Percentiles rank a stretch among this genome's conserved stretches.
Evolutionary conservation across 2,113 vertebrate genomes (phyloP).

Genomic region (Cynoglossus semilaevis): DNA sequence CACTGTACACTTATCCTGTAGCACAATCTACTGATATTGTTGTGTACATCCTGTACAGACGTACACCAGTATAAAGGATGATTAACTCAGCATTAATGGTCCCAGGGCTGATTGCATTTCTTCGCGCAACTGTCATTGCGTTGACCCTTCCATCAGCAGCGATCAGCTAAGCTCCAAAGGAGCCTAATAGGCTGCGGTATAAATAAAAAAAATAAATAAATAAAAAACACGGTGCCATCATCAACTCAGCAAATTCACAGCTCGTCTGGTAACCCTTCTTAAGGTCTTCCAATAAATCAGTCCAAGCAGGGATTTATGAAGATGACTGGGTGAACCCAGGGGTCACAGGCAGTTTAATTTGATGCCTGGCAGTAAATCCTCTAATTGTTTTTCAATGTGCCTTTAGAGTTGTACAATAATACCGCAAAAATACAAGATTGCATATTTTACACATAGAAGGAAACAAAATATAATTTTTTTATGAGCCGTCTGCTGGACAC

Average conservation of each 20-base stretch:
- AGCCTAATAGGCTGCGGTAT: slow-evolving; percentile 63
- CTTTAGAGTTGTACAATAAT: slow-evolving; percentile 72
- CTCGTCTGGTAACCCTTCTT: slow-evolving; percentile 64
- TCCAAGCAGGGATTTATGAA: slow-evolving; percentile 71
- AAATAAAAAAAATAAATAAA: slow-evolving; percentile 6
- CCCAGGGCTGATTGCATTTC: slow-evolving; percentile 54
- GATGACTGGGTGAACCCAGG: slow-evolving; percentile 67
- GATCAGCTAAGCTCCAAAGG: slow-evolving; percentile 62
- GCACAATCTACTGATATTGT: slow-evolving; percentile 35
- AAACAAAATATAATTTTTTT: slow-evolving; percentile 74
- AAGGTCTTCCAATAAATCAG: slow-evolving; percentile 73
- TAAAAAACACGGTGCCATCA: slow-evolving; percentile 60
- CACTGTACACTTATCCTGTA: slow-evolving; percentile 27
- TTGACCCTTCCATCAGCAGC: slow-evolving; percentile 62
- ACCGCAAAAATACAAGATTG: slow-evolving; percentile 71
- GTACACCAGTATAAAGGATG: slow-evolving; percentile 51
- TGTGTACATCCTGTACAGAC: slow-evolving; percentile 54
- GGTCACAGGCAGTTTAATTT: slow-evolving; percentile 75
- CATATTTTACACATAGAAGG: slow-evolving; percentile 74
- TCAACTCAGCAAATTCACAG: slow-evolving; percentile 71
- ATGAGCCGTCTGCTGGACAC: slow-evolving; percentile 74
- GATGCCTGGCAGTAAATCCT: slow-evolving; percentile 72
- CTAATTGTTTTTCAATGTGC: slow-evolving; percentile 74
- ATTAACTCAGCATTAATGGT: slow-evolving; percentile 61
- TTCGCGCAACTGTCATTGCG: slow-evolving; percentile 62